Conservation (phyloP, 2,797 vertebrate species). For the Iguana delicatissima region DNA sequence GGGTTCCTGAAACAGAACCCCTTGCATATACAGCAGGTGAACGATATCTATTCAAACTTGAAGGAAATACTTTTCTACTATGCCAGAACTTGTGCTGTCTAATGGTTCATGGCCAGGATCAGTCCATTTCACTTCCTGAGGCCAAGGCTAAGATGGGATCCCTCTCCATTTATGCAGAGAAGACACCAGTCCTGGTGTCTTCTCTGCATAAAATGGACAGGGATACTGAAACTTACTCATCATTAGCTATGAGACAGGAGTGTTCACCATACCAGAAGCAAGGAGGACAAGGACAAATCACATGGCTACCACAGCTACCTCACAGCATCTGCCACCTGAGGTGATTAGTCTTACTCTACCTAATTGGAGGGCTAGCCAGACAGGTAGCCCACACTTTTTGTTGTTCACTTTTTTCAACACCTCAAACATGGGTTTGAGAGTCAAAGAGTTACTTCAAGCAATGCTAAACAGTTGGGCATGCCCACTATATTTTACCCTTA, state of each 20-base stretch:
- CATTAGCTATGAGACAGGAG: background rate
- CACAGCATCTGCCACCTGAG: background rate
- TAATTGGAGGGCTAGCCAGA: background rate
- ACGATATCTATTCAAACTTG: background rate
- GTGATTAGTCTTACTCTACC: background rate
- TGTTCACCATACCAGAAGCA: background rate
- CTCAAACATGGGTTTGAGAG: background rate
- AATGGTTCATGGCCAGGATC: background rate
- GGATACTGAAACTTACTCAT: background rate
- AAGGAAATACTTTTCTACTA: background rate
- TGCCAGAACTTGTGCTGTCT: background rate
- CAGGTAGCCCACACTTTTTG: background rate
- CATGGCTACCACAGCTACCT: background rate
- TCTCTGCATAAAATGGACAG: too few species aligned
- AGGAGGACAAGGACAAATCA: background rate
- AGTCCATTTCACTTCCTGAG: background rate
- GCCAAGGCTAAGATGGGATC: background rate
- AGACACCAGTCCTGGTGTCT: background rate
- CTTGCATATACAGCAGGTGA: too few species aligned
- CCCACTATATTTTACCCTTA: background rate
- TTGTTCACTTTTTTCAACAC: background rate
- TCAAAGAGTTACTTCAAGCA: background rate
- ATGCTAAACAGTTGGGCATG: background rate
- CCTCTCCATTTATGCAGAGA: too few species aligned
- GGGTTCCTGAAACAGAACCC: too few species aligned